Base-by-base conservation (phyloP, 2,797 vertebrate species). In the Enteromius viviparus region DNA sequence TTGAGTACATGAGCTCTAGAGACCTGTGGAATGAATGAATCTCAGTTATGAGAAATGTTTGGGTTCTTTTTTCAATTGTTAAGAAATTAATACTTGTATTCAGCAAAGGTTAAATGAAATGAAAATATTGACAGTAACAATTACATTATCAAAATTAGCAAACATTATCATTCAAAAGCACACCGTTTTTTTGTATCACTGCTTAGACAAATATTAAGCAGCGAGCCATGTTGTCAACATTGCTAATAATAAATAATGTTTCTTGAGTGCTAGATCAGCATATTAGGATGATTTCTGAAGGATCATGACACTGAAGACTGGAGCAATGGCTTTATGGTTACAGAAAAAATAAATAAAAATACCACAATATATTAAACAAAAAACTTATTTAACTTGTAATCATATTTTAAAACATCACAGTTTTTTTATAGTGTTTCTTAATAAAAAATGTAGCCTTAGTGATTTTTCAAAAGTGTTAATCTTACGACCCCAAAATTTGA, bases 1-100 rank as follows among this genome's bases (percentile, higher is more conserved):
- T 80, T 87, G 79, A 87, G 85, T 77, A 68, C 23, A 29, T 85
- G 80, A 85, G 84, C 79, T 87, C 69, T 75, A 53, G 32, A 45
- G 49, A 80, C 66, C 58, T 62, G 17, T 60, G 49, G 58, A 26
- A 65, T 75, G 72, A 81, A 68, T 79, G 26, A 69, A 78, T 53
- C 42, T 29, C 49, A n/a, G 75, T 80, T 26, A 3, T 26, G 51
- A 29, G 2, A 47, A 29, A 75, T 37, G 29, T 75, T 53, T 74
- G 29, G 29, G 3, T 64, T 32, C 1, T 32, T 17, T 64, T 62
- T 32, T 64, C 6, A 64, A 8, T 15, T 32, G 62, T 15, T 32
- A 32, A 32, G 29, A 64, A 64, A 34, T 21, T 0, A 53, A 53
- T 21, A 4, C 11, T 74, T 53, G 19, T 12, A n/a, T 74, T 74